Evolutionary conservation across 2,113 vertebrate genomes (phyloP).

Genomic region (Ictalurus punctatus): DNA sequence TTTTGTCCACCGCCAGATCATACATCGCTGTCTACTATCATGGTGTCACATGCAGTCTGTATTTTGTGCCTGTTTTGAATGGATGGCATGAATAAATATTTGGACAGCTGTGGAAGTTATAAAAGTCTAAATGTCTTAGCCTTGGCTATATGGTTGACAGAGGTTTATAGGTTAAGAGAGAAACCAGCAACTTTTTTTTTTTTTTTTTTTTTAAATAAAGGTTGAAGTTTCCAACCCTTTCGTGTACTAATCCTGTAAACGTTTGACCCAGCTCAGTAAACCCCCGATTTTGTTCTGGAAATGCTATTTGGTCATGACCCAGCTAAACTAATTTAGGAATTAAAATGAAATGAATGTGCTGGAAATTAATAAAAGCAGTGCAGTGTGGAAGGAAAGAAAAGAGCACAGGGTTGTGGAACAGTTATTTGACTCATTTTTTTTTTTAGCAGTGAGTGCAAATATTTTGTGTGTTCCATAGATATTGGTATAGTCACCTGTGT

Average conservation of each 20-base stretch:
- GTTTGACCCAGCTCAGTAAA: neutral
- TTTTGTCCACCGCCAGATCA: neutral
- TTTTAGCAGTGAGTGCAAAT: neutral
- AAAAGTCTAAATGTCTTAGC: constrained; percentile 1
- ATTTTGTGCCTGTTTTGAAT: neutral
- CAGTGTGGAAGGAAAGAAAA: neutral
- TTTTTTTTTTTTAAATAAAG: neutral
- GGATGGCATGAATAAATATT: constrained; percentile 13
- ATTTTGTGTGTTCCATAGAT: neutral
- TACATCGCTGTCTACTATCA: neutral
- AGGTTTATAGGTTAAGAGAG: constrained; percentile 10
- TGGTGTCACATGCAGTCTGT: neutral
- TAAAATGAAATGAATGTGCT: constrained; percentile 32
- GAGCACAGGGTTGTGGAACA: neutral
- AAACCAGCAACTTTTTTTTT: neutral
- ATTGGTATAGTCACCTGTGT: neutral
- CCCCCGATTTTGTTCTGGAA: neutral
- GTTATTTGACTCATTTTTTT: neutral
- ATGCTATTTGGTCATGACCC: constrained; percentile 3
- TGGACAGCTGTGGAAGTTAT: constrained; percentile 3
- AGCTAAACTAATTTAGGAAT: constrained; percentile 24
- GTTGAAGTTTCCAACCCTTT: neutral
- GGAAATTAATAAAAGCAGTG: constrained; percentile 1
- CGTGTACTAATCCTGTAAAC: constrained; percentile 11
- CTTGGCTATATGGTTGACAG: neutral